Percentiles rank a stretch among this genome's conserved stretches.
phyloP scores from a whole-genome alignment of 64 coral and sea anemone species.

The Porites australiensis region DNA sequence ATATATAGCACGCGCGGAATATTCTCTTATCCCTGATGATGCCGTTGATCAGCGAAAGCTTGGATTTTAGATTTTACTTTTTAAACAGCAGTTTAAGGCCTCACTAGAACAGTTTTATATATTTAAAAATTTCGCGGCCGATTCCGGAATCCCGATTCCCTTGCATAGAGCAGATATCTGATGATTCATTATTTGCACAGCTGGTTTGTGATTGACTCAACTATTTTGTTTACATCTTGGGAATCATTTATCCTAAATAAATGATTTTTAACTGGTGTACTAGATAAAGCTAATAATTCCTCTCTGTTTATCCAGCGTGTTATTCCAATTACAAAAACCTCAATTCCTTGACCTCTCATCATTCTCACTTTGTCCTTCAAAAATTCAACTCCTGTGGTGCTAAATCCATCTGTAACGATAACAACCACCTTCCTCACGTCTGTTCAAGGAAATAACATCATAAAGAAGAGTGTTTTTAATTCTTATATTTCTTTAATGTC shows the following conservation, averaged over 20 bases:
- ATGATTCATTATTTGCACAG: neutral
- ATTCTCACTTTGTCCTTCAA: neutral
- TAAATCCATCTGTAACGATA: slow-evolving; percentile 1
- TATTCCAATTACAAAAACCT: slow-evolving; percentile 1
- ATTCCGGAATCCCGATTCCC: no score
- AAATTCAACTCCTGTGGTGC: neutral
- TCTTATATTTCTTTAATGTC: no score
- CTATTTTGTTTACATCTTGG: neutral
- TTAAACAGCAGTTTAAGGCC: no score
- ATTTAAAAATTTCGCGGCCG: no score
- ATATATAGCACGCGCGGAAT: no score
- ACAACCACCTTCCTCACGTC: neutral
- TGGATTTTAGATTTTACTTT: neutral
- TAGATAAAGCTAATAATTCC: neutral
- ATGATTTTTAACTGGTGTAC: neutral
- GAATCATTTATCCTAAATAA: neutral
- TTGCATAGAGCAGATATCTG: no score
- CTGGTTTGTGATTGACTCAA: neutral
- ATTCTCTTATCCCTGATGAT: slow-evolving; percentile 16
- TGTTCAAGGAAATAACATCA: neutral
- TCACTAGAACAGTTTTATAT: no score
- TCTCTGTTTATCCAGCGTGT: neutral
- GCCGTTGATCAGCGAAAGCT: slow-evolving; percentile 38
- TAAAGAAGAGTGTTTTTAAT: no score
- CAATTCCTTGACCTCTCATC: neutral